Evolutionary conservation across 2,797 vertebrate genomes (phyloP), one percentile per base, ranked within the genome.

Genomic region (Notamacropus eugenii): DNA sequence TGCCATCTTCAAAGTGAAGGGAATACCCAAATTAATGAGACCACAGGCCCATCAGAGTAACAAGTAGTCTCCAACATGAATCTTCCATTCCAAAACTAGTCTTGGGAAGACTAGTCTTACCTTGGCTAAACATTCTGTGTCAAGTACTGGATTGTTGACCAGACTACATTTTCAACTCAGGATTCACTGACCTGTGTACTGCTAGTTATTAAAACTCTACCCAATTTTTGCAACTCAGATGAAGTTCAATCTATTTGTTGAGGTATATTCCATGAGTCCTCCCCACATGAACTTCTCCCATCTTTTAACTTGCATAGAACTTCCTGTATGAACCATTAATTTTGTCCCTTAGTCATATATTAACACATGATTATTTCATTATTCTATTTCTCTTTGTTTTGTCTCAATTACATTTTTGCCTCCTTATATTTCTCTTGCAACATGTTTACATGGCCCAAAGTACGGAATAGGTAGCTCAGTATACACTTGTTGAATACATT

Each of bases 271-370:
- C 19, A 40, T 40, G 40, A 67, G n/a, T 74, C 16, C 67, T 6
- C 2, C 6, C 67, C 8, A 40, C 19, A 24, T 0, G n/a, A 9
- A 90, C 16, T 29, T 95, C 28, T 29, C 62, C 46, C 92, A 54
- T 54, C 91, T 91, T 50, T 55, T 4, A 87, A 50, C 28, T 94
- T 55, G 11, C 52, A 54, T 95, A 95, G 92, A 2, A 1, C 34
- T 91, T 16, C 59, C 82, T 91, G 16, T 94, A 27, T 62, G 46
- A 96, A 57, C 27, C 94, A 31, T 56, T 95, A 93, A 74, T 67
- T 55, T n/a, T 13, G 46, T 52, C 34, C 91, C 34, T 54, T 34
- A 82, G 27, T 0, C 34, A 55, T 54, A 93, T 10, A 90, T 19
- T 52, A n/a, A 58, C 90, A 40, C 67, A 74, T 40, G 16, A 40